These are phyloP conservation scores for Arenicola marina DNA, from an alignment of 2,888 invertebrate species.

Conservation along the genomic window DNA sequence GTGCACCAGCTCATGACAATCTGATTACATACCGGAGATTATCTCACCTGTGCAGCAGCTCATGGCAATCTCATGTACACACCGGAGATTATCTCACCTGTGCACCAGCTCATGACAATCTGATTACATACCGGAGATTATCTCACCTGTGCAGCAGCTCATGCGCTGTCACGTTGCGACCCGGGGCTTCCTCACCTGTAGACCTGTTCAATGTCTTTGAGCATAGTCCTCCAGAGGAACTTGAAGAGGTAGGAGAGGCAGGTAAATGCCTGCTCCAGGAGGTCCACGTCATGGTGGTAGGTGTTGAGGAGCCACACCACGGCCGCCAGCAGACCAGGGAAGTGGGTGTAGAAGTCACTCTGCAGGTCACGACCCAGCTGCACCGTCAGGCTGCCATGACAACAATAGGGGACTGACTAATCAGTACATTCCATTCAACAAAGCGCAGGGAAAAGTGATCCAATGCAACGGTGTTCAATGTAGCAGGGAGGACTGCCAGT, in stretches of 20 bases:
- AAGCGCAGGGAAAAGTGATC: neutral
- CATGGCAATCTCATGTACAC: too few relatives aligned
- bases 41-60: too few relatives aligned
- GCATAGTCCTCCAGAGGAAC: slow-evolving; percentile 80
- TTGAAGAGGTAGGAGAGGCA: slow-evolving; percentile 90
- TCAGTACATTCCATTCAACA: neutral
- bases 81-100: too few relatives aligned
- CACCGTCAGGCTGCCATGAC: slow-evolving; percentile 73
- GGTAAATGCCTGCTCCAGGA: slow-evolving; percentile 83
- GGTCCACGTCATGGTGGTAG: slow-evolving; percentile 75
- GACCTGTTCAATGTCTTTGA: slow-evolving; percentile 77
- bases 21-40: too few relatives aligned
- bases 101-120: too few relatives aligned
- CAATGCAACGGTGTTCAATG: too few relatives aligned
- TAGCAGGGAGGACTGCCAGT: too few relatives aligned
- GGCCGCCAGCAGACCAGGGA: slow-evolving; percentile 75
- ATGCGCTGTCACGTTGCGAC: too few relatives aligned
- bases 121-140: too few relatives aligned
- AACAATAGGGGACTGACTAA: neutral
- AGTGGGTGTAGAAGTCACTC: slow-evolving; percentile 86
- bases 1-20: too few relatives aligned
- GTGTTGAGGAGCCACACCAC: slow-evolving; percentile 73
- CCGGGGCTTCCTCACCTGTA: slow-evolving; percentile 68
- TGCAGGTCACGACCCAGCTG: slow-evolving; percentile 86
- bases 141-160: too few relatives aligned